Conservation (phyloP, 2,113 vertebrate genomes). For the Microcebus ravelobensis region DNA sequence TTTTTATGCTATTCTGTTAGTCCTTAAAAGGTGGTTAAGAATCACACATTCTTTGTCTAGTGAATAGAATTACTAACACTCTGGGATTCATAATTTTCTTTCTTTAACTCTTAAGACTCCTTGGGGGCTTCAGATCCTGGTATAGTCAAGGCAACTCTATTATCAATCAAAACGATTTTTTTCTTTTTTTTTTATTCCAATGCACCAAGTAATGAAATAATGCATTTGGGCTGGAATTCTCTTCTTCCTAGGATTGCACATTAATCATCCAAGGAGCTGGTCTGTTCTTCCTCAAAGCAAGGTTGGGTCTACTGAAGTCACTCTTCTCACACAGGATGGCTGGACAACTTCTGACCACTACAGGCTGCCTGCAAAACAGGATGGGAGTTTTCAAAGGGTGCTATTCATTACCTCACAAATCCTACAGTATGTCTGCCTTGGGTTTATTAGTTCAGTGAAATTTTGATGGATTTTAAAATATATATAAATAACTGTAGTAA, state of each 20-base stretch:
- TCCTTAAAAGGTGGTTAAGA: not conserved
- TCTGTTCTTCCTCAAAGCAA: slow-evolving; percentile 50
- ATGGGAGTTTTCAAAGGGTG: slow-evolving; percentile 43
- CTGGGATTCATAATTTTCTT: not conserved
- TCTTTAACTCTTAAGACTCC: not conserved
- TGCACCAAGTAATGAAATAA: not conserved
- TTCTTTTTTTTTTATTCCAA: not conserved
- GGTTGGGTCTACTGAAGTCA: not conserved
- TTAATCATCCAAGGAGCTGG: not conserved
- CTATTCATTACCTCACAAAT: slow-evolving; percentile 59
- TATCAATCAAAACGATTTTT: slow-evolving; percentile 13
- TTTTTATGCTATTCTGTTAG: not conserved
- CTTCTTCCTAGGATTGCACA: slow-evolving; percentile 2
- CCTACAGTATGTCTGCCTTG: slow-evolving; percentile 46
- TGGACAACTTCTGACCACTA: slow-evolving; percentile 39
- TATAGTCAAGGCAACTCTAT: not conserved
- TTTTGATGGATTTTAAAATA: slow-evolving; percentile 72
- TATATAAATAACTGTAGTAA: slow-evolving; percentile 58
- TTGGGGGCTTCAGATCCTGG: not conserved
- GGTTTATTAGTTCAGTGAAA: slow-evolving; percentile 75
- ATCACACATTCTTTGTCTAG: not conserved
- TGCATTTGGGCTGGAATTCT: not conserved
- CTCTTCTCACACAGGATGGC: not conserved
- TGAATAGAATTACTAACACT: not conserved
- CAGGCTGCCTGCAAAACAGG: not conserved